These are phyloP conservation scores for Muscicapa striata DNA, from an alignment of 2,797 vertebrate genomes.

Conservation along the genomic window DNA sequence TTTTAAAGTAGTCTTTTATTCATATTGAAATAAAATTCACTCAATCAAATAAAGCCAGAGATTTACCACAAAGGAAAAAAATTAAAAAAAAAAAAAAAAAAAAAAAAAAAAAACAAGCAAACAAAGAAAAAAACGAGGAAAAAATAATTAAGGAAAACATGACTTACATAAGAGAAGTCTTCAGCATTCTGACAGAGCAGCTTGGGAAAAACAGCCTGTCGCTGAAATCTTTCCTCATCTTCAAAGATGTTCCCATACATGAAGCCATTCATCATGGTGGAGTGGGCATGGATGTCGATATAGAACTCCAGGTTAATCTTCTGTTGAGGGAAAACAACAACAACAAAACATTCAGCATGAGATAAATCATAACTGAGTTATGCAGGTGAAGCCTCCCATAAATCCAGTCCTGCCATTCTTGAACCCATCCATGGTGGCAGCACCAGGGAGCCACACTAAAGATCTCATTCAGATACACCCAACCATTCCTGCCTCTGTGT, in stretches of 20 bases:
- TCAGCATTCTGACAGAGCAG: slow-evolving; percentile 94
- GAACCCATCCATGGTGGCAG: not conserved
- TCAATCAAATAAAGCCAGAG: not conserved
- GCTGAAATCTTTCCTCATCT: slow-evolving; percentile 92
- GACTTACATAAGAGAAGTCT: slow-evolving; percentile 95
- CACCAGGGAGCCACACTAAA: fast-evolving
- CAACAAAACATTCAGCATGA: not conserved
- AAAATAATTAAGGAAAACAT: not conserved
- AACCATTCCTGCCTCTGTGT: not conserved
- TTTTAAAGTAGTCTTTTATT: not conserved
- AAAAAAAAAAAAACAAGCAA: not conserved
- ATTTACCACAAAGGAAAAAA: not conserved
- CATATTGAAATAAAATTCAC: not conserved
- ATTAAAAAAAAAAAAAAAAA: too few relatives aligned
- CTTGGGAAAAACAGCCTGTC: slow-evolving; percentile 93
- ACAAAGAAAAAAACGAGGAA: not conserved
- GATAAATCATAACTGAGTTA: slow-evolving; percentile 36
- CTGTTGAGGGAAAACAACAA: slow-evolving; percentile 74
- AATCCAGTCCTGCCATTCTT: not conserved
- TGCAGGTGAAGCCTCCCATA: slow-evolving; percentile 4
- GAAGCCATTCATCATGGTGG: slow-evolving; percentile 99
- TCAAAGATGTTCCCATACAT: slow-evolving; percentile 99
- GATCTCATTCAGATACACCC: not conserved
- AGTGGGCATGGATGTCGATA: slow-evolving; percentile 98
- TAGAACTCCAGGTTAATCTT: slow-evolving; percentile 97